A percentile compares a stretch with the other conserved stretches of the same genome.
Conservation (phyloP, 1,140 invertebrate species). For the Hyphantria cunea region DNA sequence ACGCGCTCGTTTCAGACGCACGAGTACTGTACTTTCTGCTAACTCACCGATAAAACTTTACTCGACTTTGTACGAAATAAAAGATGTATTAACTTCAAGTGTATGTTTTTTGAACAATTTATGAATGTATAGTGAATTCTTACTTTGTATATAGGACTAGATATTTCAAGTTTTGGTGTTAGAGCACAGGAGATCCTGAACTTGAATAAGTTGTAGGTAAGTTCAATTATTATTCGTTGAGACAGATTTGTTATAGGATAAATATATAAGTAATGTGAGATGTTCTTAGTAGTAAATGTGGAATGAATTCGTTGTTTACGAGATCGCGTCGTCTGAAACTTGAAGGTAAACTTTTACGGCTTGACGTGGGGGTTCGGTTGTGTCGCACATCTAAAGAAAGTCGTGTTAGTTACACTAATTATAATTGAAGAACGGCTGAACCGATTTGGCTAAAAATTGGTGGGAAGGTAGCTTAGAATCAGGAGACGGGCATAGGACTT, state of each 20-base stretch:
- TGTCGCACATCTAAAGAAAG: constrained; percentile 21
- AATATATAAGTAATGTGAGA: not conserved
- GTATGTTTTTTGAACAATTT: constrained; percentile 1
- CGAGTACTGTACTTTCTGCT: not conserved
- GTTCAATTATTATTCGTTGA: not conserved
- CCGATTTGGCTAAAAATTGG: no score
- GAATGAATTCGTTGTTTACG: no score
- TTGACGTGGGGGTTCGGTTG: no score
- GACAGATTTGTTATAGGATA: not conserved
- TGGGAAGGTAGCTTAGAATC: no score
- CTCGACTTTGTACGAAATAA: constrained; percentile 17
- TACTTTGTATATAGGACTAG: constrained; percentile 1
- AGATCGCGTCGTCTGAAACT: no score
- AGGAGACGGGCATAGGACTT: no score
- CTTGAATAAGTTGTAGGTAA: constrained; percentile 18
- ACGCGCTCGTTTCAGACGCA: constrained; percentile 13
- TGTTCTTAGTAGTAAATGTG: no score
- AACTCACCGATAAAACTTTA: constrained; percentile 16
- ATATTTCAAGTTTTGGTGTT: constrained; percentile 4
- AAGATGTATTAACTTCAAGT: not conserved
- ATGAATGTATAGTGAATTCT: constrained; percentile 18
- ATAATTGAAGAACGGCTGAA: constrained; percentile 34
- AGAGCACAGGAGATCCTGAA: not conserved
- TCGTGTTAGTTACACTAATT: constrained; percentile 35
- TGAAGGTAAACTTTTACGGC: no score